These are phyloP conservation scores for Temnopleurus reevesii DNA, from an alignment of 53 echinoderm and acorn worm genomes.

Conservation along the genomic window DNA sequence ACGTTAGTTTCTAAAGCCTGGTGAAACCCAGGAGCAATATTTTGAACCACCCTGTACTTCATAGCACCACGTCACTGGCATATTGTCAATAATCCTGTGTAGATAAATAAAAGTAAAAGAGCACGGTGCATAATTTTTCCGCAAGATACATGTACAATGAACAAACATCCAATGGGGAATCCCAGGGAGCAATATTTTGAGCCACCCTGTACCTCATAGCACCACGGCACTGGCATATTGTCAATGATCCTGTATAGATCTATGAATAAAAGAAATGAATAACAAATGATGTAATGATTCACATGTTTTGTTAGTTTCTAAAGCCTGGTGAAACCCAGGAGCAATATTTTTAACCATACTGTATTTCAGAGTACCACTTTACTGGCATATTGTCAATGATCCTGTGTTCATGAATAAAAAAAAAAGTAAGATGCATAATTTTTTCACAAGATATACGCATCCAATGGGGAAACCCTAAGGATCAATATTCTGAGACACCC, in stretches of 20 bases:
- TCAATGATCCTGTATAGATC: conserved; percentile 81
- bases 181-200: conserved; percentile 93
- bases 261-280: neutral
- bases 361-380: conserved; percentile 95
- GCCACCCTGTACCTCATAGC: conserved; percentile 85
- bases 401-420: conserved; percentile 50
- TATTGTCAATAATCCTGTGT: conserved; percentile 95
- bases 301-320: too few species aligned
- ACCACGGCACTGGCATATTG: conserved; percentile 99
- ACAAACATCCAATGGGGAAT: conserved; percentile 96
- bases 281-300: too few species aligned
- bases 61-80: conserved; percentile 99
- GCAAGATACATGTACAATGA: too few species aligned
- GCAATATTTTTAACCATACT: conserved; percentile 78
- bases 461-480: conserved; percentile 95
- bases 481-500: conserved; percentile 77
- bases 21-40: conserved; percentile 99
- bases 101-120: neutral
- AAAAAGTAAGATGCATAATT: too few species aligned
- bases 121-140: too few species aligned
- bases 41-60: conserved; percentile 78
- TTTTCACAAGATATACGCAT: too few species aligned
- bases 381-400: conserved; percentile 99
- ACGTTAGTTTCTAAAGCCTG: too few species aligned
- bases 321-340: conserved; percentile 97